Conservation (phyloP, 1,140 invertebrate genomes). For the Saccostrea echinata region DNA sequence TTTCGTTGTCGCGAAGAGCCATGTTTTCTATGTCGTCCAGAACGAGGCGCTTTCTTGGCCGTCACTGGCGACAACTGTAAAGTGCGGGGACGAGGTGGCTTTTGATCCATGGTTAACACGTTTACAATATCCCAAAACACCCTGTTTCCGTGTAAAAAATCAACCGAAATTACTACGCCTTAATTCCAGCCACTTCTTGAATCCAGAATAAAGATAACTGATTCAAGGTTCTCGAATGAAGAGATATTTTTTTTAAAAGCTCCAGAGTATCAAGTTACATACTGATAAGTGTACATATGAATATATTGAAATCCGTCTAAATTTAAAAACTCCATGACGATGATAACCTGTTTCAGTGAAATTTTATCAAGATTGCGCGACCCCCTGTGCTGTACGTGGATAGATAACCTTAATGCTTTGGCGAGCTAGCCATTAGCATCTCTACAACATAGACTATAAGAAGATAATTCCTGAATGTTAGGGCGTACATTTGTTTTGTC, state of each 20-base stretch:
- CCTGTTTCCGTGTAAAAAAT: not conserved
- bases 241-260: constrained; percentile 26
- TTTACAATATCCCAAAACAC: not conserved
- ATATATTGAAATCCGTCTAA: not conserved
- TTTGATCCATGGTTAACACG: constrained; percentile 52
- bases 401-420: not conserved
- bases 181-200: not conserved
- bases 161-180: not conserved
- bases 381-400: not conserved
- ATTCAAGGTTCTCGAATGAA: constrained; percentile 16
- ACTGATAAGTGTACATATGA: not conserved
- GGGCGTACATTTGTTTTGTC: no score
- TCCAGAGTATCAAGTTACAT: not conserved
- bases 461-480: no score
- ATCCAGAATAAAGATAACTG: not conserved
- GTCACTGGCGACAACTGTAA: constrained; percentile 41
- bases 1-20: constrained; percentile 31
- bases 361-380: constrained; percentile 15
- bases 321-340: constrained; percentile 5
- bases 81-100: constrained; percentile 56
- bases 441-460: not conserved
- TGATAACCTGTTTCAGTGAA: not conserved
- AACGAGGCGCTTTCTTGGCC: constrained; percentile 42
- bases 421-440: not conserved
- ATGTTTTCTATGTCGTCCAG: constrained; percentile 40